phyloP scores from a whole-genome alignment of 2,797 vertebrate genomes.

The Trichosurus vulpecula region DNA sequence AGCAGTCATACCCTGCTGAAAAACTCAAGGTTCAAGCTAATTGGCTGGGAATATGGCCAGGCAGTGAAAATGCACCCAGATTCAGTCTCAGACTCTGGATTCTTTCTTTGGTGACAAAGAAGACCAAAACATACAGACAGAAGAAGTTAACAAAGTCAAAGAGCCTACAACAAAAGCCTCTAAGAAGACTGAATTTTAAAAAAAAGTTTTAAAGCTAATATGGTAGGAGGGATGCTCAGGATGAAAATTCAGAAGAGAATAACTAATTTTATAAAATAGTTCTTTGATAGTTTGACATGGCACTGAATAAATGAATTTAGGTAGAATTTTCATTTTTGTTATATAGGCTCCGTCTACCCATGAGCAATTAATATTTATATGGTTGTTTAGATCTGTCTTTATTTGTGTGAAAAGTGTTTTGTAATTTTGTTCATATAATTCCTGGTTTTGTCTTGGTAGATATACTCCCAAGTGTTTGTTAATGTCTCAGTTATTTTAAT shows the following conservation, averaged over 20 bases:
- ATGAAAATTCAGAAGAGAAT: neutral
- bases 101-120: no score
- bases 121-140: no score
- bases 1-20: no score
- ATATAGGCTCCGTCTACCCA: neutral
- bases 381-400: neutral
- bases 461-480: neutral
- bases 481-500: neutral
- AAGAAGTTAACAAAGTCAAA: no score
- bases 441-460: neutral
- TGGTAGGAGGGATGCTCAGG: neutral
- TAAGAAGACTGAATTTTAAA: no score
- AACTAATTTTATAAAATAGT: neutral
- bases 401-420: neutral
- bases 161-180: no score
- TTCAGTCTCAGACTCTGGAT: no score
- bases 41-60: no score
- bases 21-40: no score
- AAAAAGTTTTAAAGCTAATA: no score
- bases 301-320: neutral
- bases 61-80: no score
- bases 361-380: neutral
- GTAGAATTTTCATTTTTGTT: neutral
- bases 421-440: neutral
- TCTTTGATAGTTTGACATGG: neutral